Evolutionary conservation across 2,113 vertebrate genomes (phyloP).

Genomic region (Thunnus thynnus): DNA sequence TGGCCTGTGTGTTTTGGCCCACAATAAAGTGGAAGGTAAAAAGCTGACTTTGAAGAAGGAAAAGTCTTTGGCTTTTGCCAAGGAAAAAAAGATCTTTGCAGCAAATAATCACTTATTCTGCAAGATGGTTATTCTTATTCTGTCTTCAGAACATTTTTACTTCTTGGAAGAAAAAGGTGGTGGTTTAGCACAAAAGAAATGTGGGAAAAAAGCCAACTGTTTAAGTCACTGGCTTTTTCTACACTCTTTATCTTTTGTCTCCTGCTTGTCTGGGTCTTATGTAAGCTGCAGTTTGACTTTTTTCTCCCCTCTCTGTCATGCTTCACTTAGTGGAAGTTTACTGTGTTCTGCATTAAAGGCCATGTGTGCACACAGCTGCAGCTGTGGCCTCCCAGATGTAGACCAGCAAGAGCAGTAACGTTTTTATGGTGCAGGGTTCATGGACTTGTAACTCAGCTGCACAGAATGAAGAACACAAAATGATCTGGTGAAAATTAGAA

Average conservation of each 20-base stretch:
- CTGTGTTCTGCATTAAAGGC: conserved; percentile 70
- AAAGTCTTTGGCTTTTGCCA: conserved; percentile 55
- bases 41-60: conserved; percentile 45
- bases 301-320: conserved; percentile 60
- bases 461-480: conserved; percentile 10
- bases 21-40: conserved; percentile 61
- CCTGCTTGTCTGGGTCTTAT: conserved; percentile 61
- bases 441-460: conserved; percentile 29
- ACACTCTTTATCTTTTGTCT: conserved; percentile 26
- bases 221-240: conserved; percentile 28
- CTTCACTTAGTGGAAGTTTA: conserved; percentile 76
- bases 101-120: not conserved
- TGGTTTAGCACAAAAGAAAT: not conserved
- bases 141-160: not conserved
- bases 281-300: conserved; percentile 66
- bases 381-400: conserved; percentile 72
- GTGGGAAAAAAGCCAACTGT: conserved; percentile 3
- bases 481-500: conserved; percentile 4
- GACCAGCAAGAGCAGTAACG: conserved; percentile 56
- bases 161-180: not conserved
- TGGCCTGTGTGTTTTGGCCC: conserved; percentile 55
- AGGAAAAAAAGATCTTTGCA: not conserved
- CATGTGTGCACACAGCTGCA: conserved; percentile 71
- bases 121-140: not conserved
- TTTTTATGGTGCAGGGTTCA: conserved; percentile 61